These are phyloP conservation scores for Heliocidaris erythrogramma DNA, from an alignment of 35 echinoderm and acorn worm species.

Conservation along the genomic window DNA sequence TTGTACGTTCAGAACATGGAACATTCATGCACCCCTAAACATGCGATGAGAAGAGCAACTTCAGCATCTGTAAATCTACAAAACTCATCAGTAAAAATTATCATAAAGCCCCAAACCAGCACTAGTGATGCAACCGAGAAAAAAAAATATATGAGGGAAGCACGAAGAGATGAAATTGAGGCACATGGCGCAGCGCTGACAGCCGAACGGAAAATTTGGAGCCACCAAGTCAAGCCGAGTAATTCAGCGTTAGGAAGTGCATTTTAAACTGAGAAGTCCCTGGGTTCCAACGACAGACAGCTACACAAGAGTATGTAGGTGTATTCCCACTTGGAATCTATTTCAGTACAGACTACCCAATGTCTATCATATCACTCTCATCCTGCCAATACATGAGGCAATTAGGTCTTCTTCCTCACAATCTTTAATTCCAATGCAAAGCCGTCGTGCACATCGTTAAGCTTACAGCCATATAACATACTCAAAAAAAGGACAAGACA, in stretches of 20 bases:
- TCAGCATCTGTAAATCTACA: background rate
- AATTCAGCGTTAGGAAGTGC: constrained; percentile 35
- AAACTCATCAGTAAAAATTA: constrained; percentile 24
- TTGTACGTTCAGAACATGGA: too few species aligned
- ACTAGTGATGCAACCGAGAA: background rate
- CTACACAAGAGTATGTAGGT: background rate
- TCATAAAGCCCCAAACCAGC: background rate
- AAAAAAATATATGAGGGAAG: background rate
- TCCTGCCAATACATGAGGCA: constrained; percentile 1
- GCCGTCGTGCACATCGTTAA: background rate
- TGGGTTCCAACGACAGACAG: background rate
- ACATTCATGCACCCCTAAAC: too few species aligned
- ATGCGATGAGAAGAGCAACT: background rate
- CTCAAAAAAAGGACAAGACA: background rate
- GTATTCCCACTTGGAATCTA: background rate
- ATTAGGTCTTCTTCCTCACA: constrained; percentile 9
- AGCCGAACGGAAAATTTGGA: constrained; percentile 33
- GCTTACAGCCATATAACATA: background rate
- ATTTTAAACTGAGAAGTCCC: background rate
- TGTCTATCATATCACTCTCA: background rate
- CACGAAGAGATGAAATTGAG: background rate
- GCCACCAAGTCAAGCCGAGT: constrained; percentile 15
- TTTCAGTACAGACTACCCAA: background rate
- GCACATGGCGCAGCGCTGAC: constrained; percentile 23
- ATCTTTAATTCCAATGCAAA: constrained; percentile 5